Percentiles rank a stretch among this genome's conserved stretches.
phyloP scores from a whole-genome alignment of 2,797 vertebrate species.

The Sebastes vulpes region DNA sequence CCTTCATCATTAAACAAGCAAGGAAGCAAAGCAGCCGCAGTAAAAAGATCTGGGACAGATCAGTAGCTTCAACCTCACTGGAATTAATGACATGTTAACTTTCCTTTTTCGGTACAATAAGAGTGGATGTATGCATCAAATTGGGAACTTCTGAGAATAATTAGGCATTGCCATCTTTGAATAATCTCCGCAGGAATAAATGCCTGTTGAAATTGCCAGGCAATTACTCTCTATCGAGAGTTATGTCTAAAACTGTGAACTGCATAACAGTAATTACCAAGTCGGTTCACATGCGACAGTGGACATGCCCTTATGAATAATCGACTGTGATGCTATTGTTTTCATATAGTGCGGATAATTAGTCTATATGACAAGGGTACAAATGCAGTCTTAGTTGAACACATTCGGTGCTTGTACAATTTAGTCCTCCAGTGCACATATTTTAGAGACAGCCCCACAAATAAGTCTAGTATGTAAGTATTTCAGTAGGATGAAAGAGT shows the following conservation, averaged over 20 bases:
- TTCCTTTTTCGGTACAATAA: slow-evolving; percentile 31
- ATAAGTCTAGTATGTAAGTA: background rate
- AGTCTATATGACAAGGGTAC: slow-evolving; percentile 49
- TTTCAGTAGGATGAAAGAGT: background rate
- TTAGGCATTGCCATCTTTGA: slow-evolving; percentile 50
- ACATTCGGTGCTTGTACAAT: slow-evolving; percentile 36
- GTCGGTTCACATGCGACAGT: slow-evolving; percentile 43
- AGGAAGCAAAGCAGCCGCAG: slow-evolving; percentile 9
- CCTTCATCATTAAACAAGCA: slow-evolving; percentile 47
- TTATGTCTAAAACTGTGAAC: slow-evolving; percentile 46
- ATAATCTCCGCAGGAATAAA: slow-evolving; percentile 52
- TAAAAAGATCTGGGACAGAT: slow-evolving; percentile 31
- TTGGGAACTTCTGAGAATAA: slow-evolving; percentile 55
- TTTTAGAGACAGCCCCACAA: slow-evolving; percentile 9
- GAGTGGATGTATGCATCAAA: slow-evolving; percentile 28
- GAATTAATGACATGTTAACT: slow-evolving; percentile 51
- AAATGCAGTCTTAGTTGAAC: slow-evolving; percentile 42
- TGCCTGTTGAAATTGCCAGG: slow-evolving; percentile 45
- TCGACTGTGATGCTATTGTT: slow-evolving; percentile 40
- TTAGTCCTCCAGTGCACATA: slow-evolving; percentile 15
- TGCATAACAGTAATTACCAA: slow-evolving; percentile 65
- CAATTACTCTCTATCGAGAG: slow-evolving; percentile 57
- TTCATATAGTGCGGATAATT: slow-evolving; percentile 57
- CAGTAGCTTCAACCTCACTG: slow-evolving; percentile 32
- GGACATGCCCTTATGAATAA: slow-evolving; percentile 45